Base-by-base conservation (phyloP, 1,140 invertebrate genomes). In the Mya arenaria region DNA sequence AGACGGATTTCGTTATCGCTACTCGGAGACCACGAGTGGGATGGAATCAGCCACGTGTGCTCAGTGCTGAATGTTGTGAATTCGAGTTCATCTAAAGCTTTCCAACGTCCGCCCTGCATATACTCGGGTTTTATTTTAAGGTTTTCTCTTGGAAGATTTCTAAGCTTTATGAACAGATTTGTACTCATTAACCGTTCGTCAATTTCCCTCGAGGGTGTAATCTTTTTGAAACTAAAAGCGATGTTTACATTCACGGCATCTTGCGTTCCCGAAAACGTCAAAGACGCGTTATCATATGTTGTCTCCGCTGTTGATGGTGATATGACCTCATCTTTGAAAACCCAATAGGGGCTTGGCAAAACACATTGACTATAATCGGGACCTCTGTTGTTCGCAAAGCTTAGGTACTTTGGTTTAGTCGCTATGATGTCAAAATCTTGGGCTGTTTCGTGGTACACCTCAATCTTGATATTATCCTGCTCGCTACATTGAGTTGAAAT, bases 391-490 rank as follows among this genome's bases (percentile, higher is more conserved):
- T 81, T 81, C 15, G 78, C 52, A 58, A 72, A 81, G 19, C 65
- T 69, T 6, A 44, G 23, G 32, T 81, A 81, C 32, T 72, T 71
- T 25, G 78, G 78, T 4, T 71, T 23, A 63, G 44, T 81, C 1
- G 78, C 78, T 48, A 52, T 72, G 25, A 81, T 81, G 30, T 71
- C 68, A 71, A 81, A 81, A 34, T 44, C 36, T 34, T 48, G 62
- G 0, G 78, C 30, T 0, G 65, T 60, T 23, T 81, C 78, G 36
- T 81, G 78, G 69, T 71, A 71, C 2, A 81, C 48, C 10, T 81
- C 66, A 15, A 81, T 39, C 41, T 81, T 81, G 39, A 81, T 55
- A 34, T 81, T 81, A 48, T 81, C 78, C 17, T 63, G 39, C 36
- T 81, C 78, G 15, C 65, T 44, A 25, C 78, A 81, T n/a, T 62